Evolutionary conservation across 2,113 vertebrate genomes (phyloP).

Genomic region (Oreocharis arfaki): DNA sequence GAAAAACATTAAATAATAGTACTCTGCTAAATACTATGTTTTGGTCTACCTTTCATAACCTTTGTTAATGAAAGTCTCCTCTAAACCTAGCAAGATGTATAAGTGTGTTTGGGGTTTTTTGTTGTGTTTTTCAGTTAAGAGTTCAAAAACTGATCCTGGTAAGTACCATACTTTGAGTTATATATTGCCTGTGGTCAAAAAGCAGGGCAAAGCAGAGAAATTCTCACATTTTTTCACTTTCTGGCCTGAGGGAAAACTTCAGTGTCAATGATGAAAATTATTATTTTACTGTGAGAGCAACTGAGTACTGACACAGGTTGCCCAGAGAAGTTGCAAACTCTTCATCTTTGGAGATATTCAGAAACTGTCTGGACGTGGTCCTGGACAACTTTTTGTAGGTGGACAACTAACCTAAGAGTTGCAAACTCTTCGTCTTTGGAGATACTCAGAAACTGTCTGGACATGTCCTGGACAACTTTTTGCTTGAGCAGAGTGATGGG

Average conservation of each 20-base stretch:
- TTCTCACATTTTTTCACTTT: background rate
- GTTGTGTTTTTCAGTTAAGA: background rate
- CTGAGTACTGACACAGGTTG: background rate
- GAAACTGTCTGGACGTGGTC: background rate
- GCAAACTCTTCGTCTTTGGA: background rate
- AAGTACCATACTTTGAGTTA: background rate
- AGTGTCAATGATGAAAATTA: background rate
- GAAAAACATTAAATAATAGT: background rate
- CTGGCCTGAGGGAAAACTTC: background rate
- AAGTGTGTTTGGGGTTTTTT: background rate
- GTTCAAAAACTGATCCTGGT: background rate
- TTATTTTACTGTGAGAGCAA: background rate
- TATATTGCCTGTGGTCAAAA: background rate
- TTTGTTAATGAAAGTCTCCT: background rate
- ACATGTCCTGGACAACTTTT: background rate
- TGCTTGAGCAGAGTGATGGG: background rate
- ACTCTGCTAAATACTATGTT: background rate
- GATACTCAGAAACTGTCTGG: background rate
- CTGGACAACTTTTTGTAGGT: background rate
- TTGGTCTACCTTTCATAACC: background rate
- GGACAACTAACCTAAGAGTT: no score
- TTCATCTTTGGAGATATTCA: background rate
- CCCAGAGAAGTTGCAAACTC: background rate
- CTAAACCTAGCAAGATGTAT: background rate
- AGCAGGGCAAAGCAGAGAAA: background rate